A percentile compares a stretch with the other conserved stretches of the same genome.
Evolutionary conservation across 2,888 invertebrate genomes (phyloP).

Genomic region (Calameuta pallipes): DNA sequence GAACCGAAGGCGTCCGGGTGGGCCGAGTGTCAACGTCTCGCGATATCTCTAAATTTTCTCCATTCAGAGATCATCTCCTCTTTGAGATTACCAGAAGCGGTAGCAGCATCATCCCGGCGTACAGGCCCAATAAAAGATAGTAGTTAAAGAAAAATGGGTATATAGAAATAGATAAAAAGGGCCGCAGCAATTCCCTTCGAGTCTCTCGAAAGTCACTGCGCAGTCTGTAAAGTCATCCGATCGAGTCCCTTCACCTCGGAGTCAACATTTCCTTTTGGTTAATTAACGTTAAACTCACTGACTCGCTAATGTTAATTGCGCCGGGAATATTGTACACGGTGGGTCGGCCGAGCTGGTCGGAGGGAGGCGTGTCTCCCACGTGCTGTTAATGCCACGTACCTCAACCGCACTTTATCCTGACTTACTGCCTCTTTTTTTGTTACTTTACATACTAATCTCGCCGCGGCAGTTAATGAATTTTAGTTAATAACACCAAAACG

Average conservation of each 20-base stretch:
- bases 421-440: slow-evolving; percentile 26
- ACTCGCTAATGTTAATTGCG: slow-evolving; percentile 53
- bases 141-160: not conserved
- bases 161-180: not conserved
- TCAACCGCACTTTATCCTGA: slow-evolving; percentile 28
- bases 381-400: slow-evolving; percentile 37
- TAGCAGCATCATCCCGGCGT: not conserved
- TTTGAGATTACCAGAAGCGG: not conserved
- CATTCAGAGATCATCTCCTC: slow-evolving; percentile 1
- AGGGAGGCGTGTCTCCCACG: slow-evolving; percentile 47
- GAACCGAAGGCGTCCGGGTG: not conserved
- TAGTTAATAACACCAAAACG: slow-evolving; percentile 29
- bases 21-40: slow-evolving; percentile 5
- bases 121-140: not conserved
- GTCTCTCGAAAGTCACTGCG: slow-evolving; percentile 15
- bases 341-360: slow-evolving; percentile 41
- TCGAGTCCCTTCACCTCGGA: slow-evolving; percentile 7
- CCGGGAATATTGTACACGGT: not conserved
- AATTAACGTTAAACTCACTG: slow-evolving; percentile 56
- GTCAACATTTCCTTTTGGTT: slow-evolving; percentile 33
- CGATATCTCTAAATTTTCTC: slow-evolving; percentile 23
- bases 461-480: slow-evolving; percentile 34
- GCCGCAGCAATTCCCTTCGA: slow-evolving; percentile 23
- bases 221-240: slow-evolving; percentile 14
- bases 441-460: slow-evolving; percentile 40